These are phyloP conservation scores for Pantherophis vulpinus DNA, from an alignment of 2,797 vertebrate genomes.

Conservation along the genomic window DNA sequence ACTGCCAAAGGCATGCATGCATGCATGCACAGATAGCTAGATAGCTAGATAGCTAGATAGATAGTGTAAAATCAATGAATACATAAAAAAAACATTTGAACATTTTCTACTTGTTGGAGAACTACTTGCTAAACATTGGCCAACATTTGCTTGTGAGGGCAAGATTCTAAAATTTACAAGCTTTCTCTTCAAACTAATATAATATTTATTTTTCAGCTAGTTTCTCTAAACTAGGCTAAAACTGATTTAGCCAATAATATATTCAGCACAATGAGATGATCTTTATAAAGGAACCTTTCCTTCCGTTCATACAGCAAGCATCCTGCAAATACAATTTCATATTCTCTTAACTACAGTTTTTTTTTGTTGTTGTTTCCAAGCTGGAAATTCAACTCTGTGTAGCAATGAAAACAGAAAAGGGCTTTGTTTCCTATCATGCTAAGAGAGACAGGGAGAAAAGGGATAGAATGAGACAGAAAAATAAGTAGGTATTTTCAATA, in stretches of 20 bases:
- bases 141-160: not conserved
- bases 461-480: not conserved
- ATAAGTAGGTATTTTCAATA: conserved; percentile 40
- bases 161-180: not conserved
- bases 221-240: conserved; percentile 28
- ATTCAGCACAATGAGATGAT: conserved; percentile 57
- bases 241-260: conserved; percentile 36
- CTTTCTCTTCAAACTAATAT: conserved; percentile 33
- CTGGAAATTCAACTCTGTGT: conserved; percentile 64
- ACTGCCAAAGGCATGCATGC: not conserved
- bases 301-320: conserved; percentile 77
- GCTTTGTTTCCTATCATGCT: conserved; percentile 58
- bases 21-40: too few species aligned
- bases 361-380: conserved; percentile 70
- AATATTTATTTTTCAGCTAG: not conserved
- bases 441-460: conserved; percentile 33
- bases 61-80: not conserved
- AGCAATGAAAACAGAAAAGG: conserved; percentile 50
- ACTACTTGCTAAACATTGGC: not conserved
- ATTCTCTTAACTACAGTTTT: conserved; percentile 48
- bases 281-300: conserved; percentile 68
- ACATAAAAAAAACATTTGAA: not conserved
- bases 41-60: too few species aligned
- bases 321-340: conserved; percentile 67
- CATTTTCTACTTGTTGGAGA: not conserved